phyloP scores from a whole-genome alignment of 2,797 vertebrate species.

The Clarias pachynema region DNA sequence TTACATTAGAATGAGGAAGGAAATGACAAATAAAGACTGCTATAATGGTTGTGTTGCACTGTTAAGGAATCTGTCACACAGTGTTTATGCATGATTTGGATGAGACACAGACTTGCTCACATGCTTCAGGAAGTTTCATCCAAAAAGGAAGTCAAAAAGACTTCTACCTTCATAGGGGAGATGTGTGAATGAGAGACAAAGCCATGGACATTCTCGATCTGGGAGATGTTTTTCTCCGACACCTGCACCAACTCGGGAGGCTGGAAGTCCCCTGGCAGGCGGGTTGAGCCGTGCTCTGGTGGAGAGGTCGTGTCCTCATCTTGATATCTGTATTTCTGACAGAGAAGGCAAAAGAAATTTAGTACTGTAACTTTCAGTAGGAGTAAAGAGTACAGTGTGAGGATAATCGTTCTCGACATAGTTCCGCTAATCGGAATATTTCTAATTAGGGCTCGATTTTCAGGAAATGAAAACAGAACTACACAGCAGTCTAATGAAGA shows the following conservation, averaged over 20 bases:
- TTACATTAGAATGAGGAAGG: conserved; percentile 7
- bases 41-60: conserved; percentile 13
- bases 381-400: not conserved
- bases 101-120: conserved; percentile 29
- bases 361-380: no score
- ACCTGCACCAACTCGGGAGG: conserved; percentile 93
- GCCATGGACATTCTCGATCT: conserved; percentile 93
- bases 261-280: conserved; percentile 76
- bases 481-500: not conserved
- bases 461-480: not conserved
- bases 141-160: not conserved
- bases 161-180: conserved; percentile 83
- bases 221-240: conserved; percentile 92
- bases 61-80: conserved; percentile 42
- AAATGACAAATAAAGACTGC: not conserved
- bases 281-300: conserved; percentile 82
- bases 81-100: conserved; percentile 38
- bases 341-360: not conserved
- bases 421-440: not conserved
- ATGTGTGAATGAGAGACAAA: conserved; percentile 94
- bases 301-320: conserved; percentile 85
- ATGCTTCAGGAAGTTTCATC: conserved; percentile 24
- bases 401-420: not conserved
- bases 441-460: not conserved
- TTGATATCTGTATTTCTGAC: conserved; percentile 90